Evolutionary conservation across 2,113 vertebrate species (phyloP).

Genomic region (Trichechus manatus): DNA sequence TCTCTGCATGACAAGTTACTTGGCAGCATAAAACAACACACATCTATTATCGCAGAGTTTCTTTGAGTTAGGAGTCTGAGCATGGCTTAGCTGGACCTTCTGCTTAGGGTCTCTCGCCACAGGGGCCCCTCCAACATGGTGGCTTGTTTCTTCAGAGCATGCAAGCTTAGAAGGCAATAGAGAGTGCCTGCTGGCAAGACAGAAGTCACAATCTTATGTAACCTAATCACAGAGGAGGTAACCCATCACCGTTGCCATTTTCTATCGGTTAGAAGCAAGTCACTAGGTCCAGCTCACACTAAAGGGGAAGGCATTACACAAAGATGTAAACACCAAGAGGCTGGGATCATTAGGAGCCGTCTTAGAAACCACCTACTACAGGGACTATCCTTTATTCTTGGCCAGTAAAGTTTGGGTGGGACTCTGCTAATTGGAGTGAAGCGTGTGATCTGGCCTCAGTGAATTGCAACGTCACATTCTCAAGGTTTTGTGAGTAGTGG

Average conservation of each 20-base stretch:
- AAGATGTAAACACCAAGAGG: neutral
- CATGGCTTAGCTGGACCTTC: neutral
- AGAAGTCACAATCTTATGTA: neutral
- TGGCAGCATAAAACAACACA: neutral
- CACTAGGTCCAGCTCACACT: neutral
- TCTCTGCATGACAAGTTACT: neutral
- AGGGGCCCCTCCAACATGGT: neutral
- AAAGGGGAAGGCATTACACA: neutral
- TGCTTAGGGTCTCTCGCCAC: neutral
- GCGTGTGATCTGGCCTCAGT: neutral
- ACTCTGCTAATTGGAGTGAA: neutral
- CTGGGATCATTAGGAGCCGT: neutral
- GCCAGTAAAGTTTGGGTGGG: neutral
- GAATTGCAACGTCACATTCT: neutral
- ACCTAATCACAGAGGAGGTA: neutral
- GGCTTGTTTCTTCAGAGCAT: neutral
- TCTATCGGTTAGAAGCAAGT: neutral
- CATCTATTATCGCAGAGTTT: neutral
- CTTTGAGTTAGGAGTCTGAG: neutral
- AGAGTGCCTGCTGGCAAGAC: neutral
- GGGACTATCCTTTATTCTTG: neutral
- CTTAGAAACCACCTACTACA: slow-evolving; percentile 8
- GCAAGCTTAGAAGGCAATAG: neutral
- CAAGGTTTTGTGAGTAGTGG: neutral
- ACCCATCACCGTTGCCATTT: neutral